Percentiles rank a stretch among this genome's conserved stretches.
Conservation (phyloP, 2,113 vertebrate genomes). For the Malaclemys terrapin region DNA sequence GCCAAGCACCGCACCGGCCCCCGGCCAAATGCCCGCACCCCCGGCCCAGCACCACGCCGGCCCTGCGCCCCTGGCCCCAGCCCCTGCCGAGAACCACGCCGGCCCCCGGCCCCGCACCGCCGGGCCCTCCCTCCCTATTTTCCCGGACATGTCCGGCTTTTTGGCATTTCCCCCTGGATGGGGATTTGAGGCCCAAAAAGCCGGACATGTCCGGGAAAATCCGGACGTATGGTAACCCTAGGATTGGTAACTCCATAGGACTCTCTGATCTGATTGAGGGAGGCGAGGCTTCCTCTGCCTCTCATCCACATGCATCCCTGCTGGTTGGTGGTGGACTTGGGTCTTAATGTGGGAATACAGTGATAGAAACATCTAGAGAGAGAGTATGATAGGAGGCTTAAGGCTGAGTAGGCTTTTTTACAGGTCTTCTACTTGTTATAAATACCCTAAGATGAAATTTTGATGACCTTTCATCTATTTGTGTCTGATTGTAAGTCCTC, state of each 20-base stretch:
- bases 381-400: background rate
- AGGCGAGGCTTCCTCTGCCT: rapidly evolving
- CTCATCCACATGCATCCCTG: background rate
- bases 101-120: too few species aligned
- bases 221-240: too few species aligned
- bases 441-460: background rate
- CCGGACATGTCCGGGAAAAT: too few species aligned
- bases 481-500: slow-evolving; percentile 24
- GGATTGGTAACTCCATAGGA: background rate
- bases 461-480: slow-evolving; percentile 58
- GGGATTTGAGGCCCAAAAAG: too few species aligned
- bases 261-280: background rate
- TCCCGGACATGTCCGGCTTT: too few species aligned
- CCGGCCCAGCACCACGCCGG: too few species aligned
- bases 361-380: background rate
- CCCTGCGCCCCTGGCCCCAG: too few species aligned
- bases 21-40: too few species aligned
- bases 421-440: background rate
- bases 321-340: rapidly evolving
- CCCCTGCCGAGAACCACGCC: too few species aligned
- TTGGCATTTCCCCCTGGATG: too few species aligned
- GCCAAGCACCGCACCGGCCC: too few species aligned
- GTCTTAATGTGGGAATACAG: background rate
- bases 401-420: slow-evolving; percentile 15
- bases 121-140: too few species aligned